phyloP scores from a whole-genome alignment of 2,888 invertebrate species.

The Diarsia dahlii region DNA sequence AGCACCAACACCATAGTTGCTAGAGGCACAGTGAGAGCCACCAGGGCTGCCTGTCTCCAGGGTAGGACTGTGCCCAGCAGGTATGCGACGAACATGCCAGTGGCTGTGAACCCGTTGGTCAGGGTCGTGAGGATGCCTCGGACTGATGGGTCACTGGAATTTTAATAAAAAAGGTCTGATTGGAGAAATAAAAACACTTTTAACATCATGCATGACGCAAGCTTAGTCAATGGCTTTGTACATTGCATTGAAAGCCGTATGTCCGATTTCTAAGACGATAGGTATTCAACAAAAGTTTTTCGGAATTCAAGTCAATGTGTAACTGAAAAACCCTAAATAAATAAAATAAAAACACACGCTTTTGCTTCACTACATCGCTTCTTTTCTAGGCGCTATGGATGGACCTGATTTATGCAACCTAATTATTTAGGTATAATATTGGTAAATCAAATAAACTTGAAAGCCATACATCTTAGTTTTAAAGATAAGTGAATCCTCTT shows the following conservation, averaged over 20 bases:
- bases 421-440: too few relatives aligned
- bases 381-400: too few relatives aligned
- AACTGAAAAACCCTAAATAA: too few relatives aligned
- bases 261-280: background rate
- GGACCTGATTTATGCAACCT: too few relatives aligned
- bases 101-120: conserved; percentile 86
- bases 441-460: too few relatives aligned
- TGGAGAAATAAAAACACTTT: background rate
- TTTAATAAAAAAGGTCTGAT: background rate
- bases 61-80: conserved; percentile 88
- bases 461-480: too few relatives aligned
- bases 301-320: background rate
- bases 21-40: conserved; percentile 87
- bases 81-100: conserved; percentile 89
- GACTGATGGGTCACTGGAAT: conserved; percentile 88
- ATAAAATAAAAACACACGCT: too few relatives aligned
- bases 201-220: background rate
- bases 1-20: conserved; percentile 88
- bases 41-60: conserved; percentile 89
- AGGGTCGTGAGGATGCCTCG: conserved; percentile 90
- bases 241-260: too few relatives aligned
- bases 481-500: too few relatives aligned
- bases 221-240: background rate
- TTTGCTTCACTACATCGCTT: too few relatives aligned
- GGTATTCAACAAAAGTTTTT: background rate